A percentile compares a stretch with the other conserved stretches of the same genome.
phyloP scores from a whole-genome alignment of 1,140 invertebrate genomes.

The Brachionus calyciflorus region DNA sequence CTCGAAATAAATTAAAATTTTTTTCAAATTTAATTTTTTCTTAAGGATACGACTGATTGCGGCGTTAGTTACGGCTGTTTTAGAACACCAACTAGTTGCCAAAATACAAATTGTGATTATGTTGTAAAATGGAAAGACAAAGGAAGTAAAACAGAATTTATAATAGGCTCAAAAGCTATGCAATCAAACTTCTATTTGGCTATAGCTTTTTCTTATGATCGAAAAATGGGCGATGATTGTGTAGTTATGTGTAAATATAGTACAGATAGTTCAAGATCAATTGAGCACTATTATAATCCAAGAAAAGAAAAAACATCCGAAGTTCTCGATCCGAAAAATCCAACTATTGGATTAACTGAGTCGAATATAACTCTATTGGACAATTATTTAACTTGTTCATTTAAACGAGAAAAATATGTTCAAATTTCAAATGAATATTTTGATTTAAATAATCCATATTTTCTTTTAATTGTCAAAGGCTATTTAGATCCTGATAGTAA shows the following conservation, averaged over 20 bases:
- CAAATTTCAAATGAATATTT: not conserved
- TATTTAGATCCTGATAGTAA: not conserved
- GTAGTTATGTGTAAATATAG: constrained; percentile 27
- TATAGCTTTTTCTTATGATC: constrained; percentile 15
- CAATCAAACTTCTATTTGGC: constrained; percentile 28
- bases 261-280: not conserved
- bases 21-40: not conserved
- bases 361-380: not conserved
- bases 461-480: not conserved
- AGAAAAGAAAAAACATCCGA: not conserved
- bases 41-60: not conserved
- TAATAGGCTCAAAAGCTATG: not conserved
- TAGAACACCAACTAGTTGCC: not conserved
- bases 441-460: constrained; percentile 20
- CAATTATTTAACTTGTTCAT: not conserved
- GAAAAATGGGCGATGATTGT: constrained; percentile 34
- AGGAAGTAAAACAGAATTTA: not conserved
- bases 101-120: not conserved
- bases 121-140: constrained; percentile 18
- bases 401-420: not conserved
- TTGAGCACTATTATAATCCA: constrained; percentile 27
- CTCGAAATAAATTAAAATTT: not conserved
- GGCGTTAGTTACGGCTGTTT: not conserved
- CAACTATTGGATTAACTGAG: constrained; percentile 2
- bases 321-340: not conserved